A percentile compares a stretch with the other conserved stretches of the same genome.
Conservation (phyloP, 2,113 vertebrate species). For the Suncus etruscus region DNA sequence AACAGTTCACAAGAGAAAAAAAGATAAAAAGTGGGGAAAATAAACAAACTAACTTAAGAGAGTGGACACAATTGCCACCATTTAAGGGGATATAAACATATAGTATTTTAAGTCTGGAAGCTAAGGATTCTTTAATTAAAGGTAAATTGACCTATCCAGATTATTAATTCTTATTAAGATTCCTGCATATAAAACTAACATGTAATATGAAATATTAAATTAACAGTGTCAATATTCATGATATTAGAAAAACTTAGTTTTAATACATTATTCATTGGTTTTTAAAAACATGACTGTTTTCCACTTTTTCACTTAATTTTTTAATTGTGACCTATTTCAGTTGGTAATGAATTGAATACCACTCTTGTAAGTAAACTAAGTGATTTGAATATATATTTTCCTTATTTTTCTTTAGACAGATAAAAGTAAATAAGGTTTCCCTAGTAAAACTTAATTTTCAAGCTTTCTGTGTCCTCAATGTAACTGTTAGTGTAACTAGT, state of each 20-base stretch:
- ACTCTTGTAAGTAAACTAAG: conserved; percentile 39
- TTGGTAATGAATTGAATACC: conserved; percentile 54
- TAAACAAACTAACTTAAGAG: too few species aligned
- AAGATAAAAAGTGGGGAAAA: too few species aligned
- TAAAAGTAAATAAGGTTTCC: conserved; percentile 61
- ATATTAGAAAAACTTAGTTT: conserved; percentile 34
- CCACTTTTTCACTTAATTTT: conserved; percentile 42
- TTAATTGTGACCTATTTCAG: conserved; percentile 64
- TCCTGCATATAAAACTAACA: conserved; percentile 34
- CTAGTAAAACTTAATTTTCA: conserved; percentile 52
- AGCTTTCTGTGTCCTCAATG: conserved; percentile 53
- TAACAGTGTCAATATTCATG: conserved; percentile 68
- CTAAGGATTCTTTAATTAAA: conserved; percentile 73
- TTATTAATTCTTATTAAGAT: conserved; percentile 21
- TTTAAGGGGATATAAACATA: too few species aligned
- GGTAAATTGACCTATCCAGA: conserved; percentile 66
- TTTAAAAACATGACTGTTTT: conserved; percentile 56
- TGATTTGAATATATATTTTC: conserved; percentile 59
- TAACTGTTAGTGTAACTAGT: conserved; percentile 66
- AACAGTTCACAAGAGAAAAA: too few species aligned
- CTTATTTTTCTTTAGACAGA: conserved; percentile 36
- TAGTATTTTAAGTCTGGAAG: conserved; percentile 60
- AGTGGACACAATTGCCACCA: too few species aligned
- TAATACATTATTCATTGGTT: conserved; percentile 53
- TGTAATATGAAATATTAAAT: conserved; percentile 13